Evolutionary conservation across 2,888 invertebrate species (phyloP).

Genomic region (Venusia cambrica): DNA sequence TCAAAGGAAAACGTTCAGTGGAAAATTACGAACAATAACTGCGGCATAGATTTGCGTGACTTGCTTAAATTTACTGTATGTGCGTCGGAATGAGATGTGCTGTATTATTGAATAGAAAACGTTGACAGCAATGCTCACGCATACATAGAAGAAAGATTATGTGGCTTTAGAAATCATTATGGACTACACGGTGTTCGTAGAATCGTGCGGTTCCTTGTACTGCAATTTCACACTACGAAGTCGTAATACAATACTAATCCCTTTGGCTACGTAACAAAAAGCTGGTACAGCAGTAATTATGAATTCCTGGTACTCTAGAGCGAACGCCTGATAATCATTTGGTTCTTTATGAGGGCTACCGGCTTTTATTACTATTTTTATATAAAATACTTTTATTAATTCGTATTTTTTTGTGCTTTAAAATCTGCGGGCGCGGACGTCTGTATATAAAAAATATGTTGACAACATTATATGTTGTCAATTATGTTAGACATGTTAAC

Average conservation of each 20-base stretch:
- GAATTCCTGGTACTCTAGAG: no score
- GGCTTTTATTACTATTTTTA: no score
- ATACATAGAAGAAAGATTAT: conserved; percentile 47
- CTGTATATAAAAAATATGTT: no score
- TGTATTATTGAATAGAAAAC: conserved; percentile 56
- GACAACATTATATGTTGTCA: no score
- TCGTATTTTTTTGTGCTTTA: no score
- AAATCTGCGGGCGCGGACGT: no score
- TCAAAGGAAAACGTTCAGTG: conserved; percentile 50
- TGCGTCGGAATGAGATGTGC: conserved; percentile 30
- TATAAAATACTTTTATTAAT: no score
- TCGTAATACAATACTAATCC: conserved; percentile 15
- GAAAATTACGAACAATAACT: conserved; percentile 55
- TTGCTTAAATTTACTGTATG: conserved; percentile 35
- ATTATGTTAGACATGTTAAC: no score
- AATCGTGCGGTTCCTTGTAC: conserved; percentile 5
- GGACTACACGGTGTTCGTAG: conserved; percentile 6
- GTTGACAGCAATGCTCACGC: conserved; percentile 40
- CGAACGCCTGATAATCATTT: no score
- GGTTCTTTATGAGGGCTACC: no score
- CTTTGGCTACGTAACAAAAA: no score
- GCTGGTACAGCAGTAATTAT: no score
- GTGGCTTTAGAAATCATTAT: conserved; percentile 4
- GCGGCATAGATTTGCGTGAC: conserved; percentile 49
- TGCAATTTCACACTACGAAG: conserved; percentile 5